Percentiles rank a stretch among this genome's conserved stretches.
Evolutionary conservation across 2,797 vertebrate genomes (phyloP).

Genomic region (Epinephelus malabaricus): DNA sequence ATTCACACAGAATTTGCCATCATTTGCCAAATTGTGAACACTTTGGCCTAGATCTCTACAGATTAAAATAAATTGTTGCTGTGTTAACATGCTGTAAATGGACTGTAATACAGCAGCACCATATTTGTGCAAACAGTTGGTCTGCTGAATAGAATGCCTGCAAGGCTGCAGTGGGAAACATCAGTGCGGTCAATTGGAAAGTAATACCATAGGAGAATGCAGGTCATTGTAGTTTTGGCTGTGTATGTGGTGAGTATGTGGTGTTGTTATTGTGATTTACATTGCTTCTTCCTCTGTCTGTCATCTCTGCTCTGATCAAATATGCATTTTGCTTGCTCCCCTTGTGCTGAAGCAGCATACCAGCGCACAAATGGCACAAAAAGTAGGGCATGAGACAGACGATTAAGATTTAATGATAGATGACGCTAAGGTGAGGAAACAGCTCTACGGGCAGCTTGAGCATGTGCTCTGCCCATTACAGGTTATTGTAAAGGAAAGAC

Average conservation of each 20-base stretch:
- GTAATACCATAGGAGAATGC: conserved; percentile 13
- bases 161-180: conserved; percentile 11
- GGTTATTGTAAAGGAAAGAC: conserved; percentile 7
- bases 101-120: conserved; percentile 1
- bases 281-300: conserved; percentile 3
- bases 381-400: conserved; percentile 64
- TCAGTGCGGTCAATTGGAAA: conserved; percentile 4
- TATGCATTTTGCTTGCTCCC: conserved; percentile 13
- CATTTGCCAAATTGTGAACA: conserved; percentile 14
- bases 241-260: not conserved
- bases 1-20: conserved; percentile 16
- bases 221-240: conserved; percentile 21
- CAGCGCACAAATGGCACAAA: conserved; percentile 46
- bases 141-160: conserved; percentile 21
- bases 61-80: conserved; percentile 31
- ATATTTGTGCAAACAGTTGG: conserved; percentile 29
- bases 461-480: not conserved
- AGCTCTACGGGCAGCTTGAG: not conserved
- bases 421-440: conserved; percentile 54
- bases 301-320: conserved; percentile 25
- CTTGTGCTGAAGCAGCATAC: conserved; percentile 15
- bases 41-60: not conserved
- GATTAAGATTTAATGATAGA: conserved; percentile 67
- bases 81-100: conserved; percentile 30
- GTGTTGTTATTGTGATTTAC: not conserved